Evolutionary conservation across 2,797 vertebrate genomes (phyloP).

Genomic region (Arnoldichthys spilopterus): DNA sequence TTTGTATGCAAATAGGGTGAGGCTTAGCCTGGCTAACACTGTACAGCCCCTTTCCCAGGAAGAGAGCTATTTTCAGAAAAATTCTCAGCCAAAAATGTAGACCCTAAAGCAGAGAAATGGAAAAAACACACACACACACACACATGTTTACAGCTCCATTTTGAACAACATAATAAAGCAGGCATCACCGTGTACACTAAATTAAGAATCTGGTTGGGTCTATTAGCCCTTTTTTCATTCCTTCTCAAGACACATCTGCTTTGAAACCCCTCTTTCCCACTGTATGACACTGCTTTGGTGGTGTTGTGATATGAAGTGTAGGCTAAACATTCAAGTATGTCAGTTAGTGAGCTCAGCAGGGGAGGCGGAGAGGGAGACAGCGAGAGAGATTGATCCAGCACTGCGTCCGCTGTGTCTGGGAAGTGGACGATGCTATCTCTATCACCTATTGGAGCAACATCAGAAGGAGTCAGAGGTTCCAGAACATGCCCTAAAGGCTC

Average conservation of each 20-base stretch:
- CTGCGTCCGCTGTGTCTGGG: slow-evolving; percentile 32
- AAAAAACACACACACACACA: neutral
- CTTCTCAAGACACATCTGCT: slow-evolving; percentile 2
- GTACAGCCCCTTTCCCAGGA: slow-evolving; percentile 39
- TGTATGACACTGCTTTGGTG: slow-evolving; percentile 2
- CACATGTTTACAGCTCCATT: neutral
- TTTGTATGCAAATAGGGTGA: slow-evolving; percentile 65
- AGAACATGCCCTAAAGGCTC: slow-evolving; percentile 47
- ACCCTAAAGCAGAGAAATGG: neutral
- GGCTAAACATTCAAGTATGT: slow-evolving; percentile 35
- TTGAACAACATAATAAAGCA: neutral
- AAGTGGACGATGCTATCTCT: slow-evolving; percentile 67
- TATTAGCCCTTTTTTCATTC: neutral
- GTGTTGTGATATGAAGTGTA: slow-evolving; percentile 17
- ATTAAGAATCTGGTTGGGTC: neutral
- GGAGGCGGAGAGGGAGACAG: slow-evolving; percentile 64
- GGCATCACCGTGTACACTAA: neutral
- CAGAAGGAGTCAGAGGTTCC: slow-evolving; percentile 35
- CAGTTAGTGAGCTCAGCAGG: slow-evolving; percentile 22
- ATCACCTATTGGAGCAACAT: slow-evolving; percentile 47
- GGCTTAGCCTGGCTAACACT: slow-evolving; percentile 51
- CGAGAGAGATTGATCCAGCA: slow-evolving; percentile 65
- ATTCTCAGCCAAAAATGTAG: neutral
- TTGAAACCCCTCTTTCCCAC: neutral
- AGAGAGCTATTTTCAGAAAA: slow-evolving; percentile 28